Conservation (phyloP, 2,797 vertebrate species). For the Chelon auratus region DNA sequence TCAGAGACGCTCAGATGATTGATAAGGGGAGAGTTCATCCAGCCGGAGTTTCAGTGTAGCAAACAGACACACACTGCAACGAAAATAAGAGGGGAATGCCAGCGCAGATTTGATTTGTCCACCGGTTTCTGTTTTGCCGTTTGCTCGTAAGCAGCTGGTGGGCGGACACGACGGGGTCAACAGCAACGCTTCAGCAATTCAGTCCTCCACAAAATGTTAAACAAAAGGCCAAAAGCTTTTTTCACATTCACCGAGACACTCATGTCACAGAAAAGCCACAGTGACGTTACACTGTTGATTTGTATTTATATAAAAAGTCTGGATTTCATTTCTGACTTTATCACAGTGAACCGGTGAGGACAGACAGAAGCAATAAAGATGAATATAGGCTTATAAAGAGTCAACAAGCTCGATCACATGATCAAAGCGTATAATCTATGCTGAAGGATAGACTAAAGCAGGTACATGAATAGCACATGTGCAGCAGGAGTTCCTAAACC, state of each 20-base stretch:
- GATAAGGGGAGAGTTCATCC: not conserved
- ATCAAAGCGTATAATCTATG: not conserved
- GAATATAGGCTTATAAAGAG: not conserved
- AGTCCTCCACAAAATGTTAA: not conserved
- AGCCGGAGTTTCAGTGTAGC: not conserved
- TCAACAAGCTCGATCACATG: not conserved
- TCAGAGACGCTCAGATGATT: slow-evolving; percentile 2
- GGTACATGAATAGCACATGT: not conserved
- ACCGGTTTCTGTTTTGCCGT: not conserved
- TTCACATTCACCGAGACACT: not conserved
- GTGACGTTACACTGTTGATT: not conserved
- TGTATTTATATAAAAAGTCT: not conserved
- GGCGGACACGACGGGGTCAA: slow-evolving; percentile 10
- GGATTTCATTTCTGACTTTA: not conserved
- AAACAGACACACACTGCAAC: not conserved
- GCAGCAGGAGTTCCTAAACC: not conserved
- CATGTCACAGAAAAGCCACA: not conserved
- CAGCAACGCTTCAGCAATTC: not conserved
- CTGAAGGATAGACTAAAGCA: not conserved
- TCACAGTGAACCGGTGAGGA: not conserved
- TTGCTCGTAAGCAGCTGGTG: not conserved
- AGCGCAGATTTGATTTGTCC: slow-evolving; percentile 2
- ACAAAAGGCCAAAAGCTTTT: not conserved
- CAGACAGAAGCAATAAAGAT: not conserved
- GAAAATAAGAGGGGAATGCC: not conserved